A percentile compares a stretch with the other conserved stretches of the same genome.
These are phyloP conservation scores for Meriones unguiculatus DNA, from an alignment of 2,113 vertebrate species.

Conservation along the genomic window DNA sequence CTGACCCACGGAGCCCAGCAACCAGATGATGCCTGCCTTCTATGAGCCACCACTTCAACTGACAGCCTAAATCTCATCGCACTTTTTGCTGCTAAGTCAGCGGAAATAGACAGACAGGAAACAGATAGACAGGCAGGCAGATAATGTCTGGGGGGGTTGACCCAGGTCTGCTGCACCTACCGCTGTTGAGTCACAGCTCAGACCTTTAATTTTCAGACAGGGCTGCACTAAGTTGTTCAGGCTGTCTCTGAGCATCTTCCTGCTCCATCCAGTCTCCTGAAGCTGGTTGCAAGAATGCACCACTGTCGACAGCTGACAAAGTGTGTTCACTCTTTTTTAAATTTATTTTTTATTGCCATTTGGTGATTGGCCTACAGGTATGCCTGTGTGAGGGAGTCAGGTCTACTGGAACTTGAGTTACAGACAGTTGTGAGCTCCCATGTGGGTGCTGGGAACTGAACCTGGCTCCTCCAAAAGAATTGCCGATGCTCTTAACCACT, in stretches of 20 bases:
- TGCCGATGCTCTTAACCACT: no score
- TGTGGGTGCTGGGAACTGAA: no score
- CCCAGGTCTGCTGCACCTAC: not conserved
- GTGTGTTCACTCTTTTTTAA: accelerated
- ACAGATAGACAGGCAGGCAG: not conserved
- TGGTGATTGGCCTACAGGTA: no score
- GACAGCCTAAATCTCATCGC: not conserved
- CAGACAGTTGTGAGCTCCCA: no score
- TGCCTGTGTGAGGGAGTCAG: no score
- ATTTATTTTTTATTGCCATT: no score
- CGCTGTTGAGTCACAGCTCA: not conserved
- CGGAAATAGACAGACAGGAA: not conserved
- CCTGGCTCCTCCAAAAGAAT: no score
- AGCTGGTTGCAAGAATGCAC: not conserved
- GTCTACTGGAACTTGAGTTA: no score
- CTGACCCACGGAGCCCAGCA: not conserved
- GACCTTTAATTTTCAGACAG: not conserved
- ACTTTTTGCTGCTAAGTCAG: not conserved
- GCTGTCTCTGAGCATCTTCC: not conserved
- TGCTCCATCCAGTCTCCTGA: not conserved
- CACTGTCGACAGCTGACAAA: not conserved
- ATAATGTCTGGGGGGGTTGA: no score
- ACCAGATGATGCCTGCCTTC: not conserved
- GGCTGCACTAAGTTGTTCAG: not conserved
- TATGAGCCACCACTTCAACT: not conserved